Conservation (phyloP, 2,797 vertebrate genomes). For the Spinus olivaceus region DNA sequence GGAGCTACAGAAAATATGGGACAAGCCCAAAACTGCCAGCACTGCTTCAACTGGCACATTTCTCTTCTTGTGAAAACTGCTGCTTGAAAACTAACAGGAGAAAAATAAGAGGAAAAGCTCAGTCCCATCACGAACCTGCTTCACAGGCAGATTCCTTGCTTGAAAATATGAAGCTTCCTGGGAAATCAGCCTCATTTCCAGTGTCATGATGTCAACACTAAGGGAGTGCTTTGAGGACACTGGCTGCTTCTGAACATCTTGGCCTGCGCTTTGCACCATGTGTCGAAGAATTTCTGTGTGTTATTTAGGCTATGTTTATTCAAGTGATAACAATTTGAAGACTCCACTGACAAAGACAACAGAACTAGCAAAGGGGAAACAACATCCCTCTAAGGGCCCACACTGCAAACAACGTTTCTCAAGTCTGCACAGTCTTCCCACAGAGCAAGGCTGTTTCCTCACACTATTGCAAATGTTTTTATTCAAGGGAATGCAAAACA, state of each 20-base stretch:
- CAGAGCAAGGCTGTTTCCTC: neutral
- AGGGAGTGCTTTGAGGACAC: neutral
- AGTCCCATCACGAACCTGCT: neutral
- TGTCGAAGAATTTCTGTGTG: neutral
- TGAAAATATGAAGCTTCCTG: neutral
- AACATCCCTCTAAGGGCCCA: neutral
- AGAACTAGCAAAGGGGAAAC: neutral
- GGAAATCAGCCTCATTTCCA: neutral
- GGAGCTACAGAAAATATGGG: neutral
- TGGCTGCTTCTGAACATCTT: neutral
- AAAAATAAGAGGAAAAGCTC: neutral
- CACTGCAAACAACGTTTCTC: neutral
- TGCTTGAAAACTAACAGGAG: neutral
- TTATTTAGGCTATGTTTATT: slow-evolving; percentile 11
- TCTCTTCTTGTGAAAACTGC: neutral
- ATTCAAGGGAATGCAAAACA: neutral
- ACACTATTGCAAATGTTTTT: neutral
- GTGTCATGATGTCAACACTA: neutral
- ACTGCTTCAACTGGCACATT: neutral
- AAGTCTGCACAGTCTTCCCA: neutral
- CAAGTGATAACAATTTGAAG: slow-evolving; percentile 19
- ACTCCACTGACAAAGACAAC: slow-evolving; percentile 10
- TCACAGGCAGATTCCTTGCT: neutral
- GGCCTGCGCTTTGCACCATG: neutral
- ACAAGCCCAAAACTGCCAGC: neutral